Percentiles rank a stretch among this genome's conserved stretches.
These are phyloP conservation scores for Spongilla lacustris DNA, from an alignment of 37 sponge, comb jelly and placozoan genomes.

Conservation along the genomic window DNA sequence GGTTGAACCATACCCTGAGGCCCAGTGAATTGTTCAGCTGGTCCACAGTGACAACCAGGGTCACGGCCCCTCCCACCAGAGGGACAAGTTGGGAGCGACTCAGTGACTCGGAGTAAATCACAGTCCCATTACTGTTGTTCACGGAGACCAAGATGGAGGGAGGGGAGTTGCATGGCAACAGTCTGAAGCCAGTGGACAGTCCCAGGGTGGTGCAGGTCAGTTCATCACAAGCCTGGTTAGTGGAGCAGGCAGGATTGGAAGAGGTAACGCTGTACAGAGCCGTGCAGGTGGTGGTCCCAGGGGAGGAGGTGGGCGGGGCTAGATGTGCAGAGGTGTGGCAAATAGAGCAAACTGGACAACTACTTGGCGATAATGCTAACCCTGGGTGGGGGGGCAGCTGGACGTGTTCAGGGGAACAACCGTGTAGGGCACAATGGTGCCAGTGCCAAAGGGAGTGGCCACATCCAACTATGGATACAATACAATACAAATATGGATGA, in stretches of 20 bases:
- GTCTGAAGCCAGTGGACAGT: not conserved
- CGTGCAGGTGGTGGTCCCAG: not conserved
- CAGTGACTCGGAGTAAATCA: not conserved
- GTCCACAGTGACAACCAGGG: not conserved
- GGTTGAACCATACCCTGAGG: not conserved
- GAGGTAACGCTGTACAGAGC: not conserved
- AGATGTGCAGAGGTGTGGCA: no score
- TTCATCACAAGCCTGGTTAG: not conserved
- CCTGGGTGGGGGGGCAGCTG: not conserved
- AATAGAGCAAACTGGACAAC: no score
- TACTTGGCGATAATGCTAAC: not conserved
- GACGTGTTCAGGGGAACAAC: not conserved
- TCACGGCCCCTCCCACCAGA: not conserved
- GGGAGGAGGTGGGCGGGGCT: not conserved
- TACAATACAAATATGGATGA: no score
- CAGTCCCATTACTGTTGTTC: not conserved
- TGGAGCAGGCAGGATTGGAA: not conserved
- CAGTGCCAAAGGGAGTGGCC: not conserved
- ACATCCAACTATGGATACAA: not conserved
- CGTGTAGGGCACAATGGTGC: not conserved
- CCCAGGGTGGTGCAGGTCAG: not conserved
- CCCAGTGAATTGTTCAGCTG: not conserved
- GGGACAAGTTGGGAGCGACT: not conserved
- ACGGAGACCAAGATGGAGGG: not conserved
- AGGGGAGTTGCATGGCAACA: not conserved